Evolutionary conservation across 2,113 vertebrate species (phyloP), one percentile per base, ranked within the genome.

Genomic region (Columba livia): DNA sequence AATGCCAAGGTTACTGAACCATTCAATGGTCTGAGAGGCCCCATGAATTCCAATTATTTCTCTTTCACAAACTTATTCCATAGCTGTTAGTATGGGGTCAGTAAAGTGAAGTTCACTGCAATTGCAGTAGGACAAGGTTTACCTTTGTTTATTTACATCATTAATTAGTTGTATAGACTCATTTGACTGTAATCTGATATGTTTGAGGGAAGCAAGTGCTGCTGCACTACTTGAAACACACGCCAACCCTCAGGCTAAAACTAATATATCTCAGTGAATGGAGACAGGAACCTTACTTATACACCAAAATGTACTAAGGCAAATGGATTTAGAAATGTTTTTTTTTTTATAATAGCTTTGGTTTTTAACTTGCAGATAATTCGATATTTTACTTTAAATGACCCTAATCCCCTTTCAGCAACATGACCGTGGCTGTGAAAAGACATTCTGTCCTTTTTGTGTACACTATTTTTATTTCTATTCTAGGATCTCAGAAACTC

Each of bases 1-100:
- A 89, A 89, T 80, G 60, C 10, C 67, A 86, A 74, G 54, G 79
- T 83, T 79, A 83, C 50, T 88, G 93, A 95, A 89, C 80, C 47
- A 38, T 94, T 90, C 36, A 73, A 10, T 31, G 31, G 28, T 50
- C n/a, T 88, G 72, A 74, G n/a, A 58, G 13, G 5, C n/a, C 26
- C 56, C 0, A 1, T 80, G 89, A 95, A 91, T 94, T 90, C 69
- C 56, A 96, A 74, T 92, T 88, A 73, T 50, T 50, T 90, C 56
- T 66, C 36, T 94, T 89, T 74, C 60, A 91, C 17, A 54, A 80
- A 70, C 12, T 57, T 84, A 70, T 86, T 71, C 31, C 24, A 17
- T 5, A 54, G 44, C 10, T 77, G 9, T 38, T 91, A 64, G 28
- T 34, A 29, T 56, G 47, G 34, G 83, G 60, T 90, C 84, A 87